phyloP scores from a whole-genome alignment of 2,888 invertebrate species.

The Tetragnatha montana region DNA sequence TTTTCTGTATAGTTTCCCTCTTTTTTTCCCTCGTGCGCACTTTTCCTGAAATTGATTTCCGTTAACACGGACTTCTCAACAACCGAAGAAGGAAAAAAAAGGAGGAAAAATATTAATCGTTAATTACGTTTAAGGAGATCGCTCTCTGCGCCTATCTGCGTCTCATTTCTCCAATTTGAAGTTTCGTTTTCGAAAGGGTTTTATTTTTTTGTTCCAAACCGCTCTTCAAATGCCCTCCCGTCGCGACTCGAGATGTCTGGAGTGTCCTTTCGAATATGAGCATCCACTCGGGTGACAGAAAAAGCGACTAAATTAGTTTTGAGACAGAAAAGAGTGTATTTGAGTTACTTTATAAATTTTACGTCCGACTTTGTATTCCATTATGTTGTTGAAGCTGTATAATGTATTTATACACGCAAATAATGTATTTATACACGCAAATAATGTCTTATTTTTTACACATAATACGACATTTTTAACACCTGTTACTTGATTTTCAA shows the following conservation, averaged over 20 bases:
- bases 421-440: too few species aligned
- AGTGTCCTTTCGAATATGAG: neutral
- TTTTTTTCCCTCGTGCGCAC: neutral
- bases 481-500: too few species aligned
- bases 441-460: too few species aligned
- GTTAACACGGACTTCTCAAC: slow-evolving; percentile 39
- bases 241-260: neutral
- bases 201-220: neutral
- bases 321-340: too few species aligned
- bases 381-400: too few species aligned
- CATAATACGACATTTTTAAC: too few species aligned
- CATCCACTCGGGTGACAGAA: too few species aligned
- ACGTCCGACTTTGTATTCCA: too few species aligned
- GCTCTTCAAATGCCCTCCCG: neutral
- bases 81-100: slow-evolving; percentile 26
- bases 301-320: too few species aligned
- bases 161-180: slow-evolving; percentile 14
- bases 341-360: too few species aligned
- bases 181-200: neutral
- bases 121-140: slow-evolving; percentile 63
- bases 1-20: slow-evolving; percentile 18
- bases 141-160: slow-evolving; percentile 24
- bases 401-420: too few species aligned
- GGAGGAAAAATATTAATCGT: slow-evolving; percentile 61
- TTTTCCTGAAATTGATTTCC: slow-evolving; percentile 55